phyloP scores from a whole-genome alignment of 2,888 invertebrate species.

The Drosophila helvetica region DNA sequence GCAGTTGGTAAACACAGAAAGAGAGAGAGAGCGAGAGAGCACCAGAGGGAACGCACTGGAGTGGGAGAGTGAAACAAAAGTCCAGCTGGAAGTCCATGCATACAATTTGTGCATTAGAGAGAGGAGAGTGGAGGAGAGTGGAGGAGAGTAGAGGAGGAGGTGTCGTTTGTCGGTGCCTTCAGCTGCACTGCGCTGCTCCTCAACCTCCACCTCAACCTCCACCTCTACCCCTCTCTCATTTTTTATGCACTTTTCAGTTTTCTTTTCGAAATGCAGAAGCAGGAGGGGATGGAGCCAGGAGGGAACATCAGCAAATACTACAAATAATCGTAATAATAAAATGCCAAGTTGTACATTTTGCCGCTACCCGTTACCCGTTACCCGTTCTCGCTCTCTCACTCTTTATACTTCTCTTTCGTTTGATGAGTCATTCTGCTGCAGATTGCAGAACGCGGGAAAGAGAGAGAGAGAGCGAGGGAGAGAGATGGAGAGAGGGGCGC shows the following conservation, averaged over 20 bases:
- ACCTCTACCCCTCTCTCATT: conserved; percentile 19
- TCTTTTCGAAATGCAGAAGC: conserved; percentile 64
- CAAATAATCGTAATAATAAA: conserved; percentile 80
- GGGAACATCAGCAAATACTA: conserved; percentile 73
- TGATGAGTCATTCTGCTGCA: conserved; percentile 75
- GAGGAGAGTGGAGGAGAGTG: conserved; percentile 3
- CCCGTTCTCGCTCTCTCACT: conserved; percentile 21
- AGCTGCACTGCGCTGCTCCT: conserved; percentile 38
- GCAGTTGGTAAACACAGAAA: conserved; percentile 73
- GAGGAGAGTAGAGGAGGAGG: background rate
- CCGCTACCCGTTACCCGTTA: conserved; percentile 32
- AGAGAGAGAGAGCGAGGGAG: no score
- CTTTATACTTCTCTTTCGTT: conserved; percentile 33
- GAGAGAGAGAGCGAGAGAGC: conserved; percentile 1
- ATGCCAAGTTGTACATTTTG: conserved; percentile 78
- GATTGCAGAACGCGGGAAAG: conserved; percentile 27
- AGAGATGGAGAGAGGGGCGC: conserved; percentile 24
- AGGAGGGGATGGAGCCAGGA: conserved; percentile 20
- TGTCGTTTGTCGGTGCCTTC: conserved; percentile 34
- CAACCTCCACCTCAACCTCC: background rate
- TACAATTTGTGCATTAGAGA: conserved; percentile 69
- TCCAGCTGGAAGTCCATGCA: conserved; percentile 74
- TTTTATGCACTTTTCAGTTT: conserved; percentile 78
- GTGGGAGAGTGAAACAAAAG: conserved; percentile 56
- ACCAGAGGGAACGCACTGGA: background rate